These are phyloP conservation scores for Tryphoninae sp. DNA, from an alignment of 2,888 invertebrate species.

Conservation along the genomic window DNA sequence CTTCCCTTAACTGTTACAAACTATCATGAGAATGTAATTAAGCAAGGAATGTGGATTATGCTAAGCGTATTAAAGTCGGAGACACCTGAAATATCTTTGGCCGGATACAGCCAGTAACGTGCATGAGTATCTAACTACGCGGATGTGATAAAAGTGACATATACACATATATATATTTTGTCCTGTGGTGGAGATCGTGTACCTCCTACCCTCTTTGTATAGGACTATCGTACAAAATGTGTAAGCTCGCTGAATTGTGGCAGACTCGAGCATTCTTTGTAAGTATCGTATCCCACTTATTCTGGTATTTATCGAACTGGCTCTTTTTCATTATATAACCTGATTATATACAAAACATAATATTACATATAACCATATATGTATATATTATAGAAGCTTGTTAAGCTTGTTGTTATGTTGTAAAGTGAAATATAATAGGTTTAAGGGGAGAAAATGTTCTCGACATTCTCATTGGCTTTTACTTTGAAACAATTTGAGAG, in stretches of 20 bases:
- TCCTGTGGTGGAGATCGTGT: not conserved
- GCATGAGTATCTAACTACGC: conserved; percentile 64
- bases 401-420: too few relatives aligned
- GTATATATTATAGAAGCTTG: too few relatives aligned
- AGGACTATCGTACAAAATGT: conserved; percentile 63
- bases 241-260: conserved; percentile 48
- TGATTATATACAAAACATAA: too few relatives aligned
- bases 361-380: too few relatives aligned
- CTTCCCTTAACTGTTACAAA: conserved; percentile 64
- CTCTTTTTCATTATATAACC: not conserved
- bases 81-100: conserved; percentile 68
- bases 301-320: not conserved
- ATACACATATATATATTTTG: not conserved
- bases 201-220: not conserved
- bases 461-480: too few relatives aligned
- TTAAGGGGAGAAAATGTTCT: too few relatives aligned
- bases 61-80: conserved; percentile 69
- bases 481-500: too few relatives aligned
- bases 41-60: conserved; percentile 74
- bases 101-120: conserved; percentile 24
- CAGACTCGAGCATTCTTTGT: conserved; percentile 9
- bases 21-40: conserved; percentile 76
- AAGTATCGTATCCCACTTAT: not conserved
- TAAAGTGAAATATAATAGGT: too few relatives aligned
- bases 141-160: not conserved